Percentiles rank a stretch among this genome's conserved stretches.
Evolutionary conservation across 2,888 invertebrate species (phyloP).

Genomic region (Eutolmus rufibarbis): DNA sequence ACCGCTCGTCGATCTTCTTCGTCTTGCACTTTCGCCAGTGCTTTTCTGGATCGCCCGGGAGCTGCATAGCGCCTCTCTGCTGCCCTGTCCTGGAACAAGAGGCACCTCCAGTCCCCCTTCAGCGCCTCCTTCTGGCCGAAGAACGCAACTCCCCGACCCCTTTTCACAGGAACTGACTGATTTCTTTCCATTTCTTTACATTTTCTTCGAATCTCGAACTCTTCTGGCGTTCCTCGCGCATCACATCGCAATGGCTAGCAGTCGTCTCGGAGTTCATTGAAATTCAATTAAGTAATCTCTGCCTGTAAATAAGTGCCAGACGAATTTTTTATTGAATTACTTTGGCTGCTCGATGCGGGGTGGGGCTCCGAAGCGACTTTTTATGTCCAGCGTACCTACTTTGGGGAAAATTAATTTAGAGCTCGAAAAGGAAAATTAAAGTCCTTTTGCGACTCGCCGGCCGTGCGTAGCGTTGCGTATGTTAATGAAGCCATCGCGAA

Average conservation of each 20-base stretch:
- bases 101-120: neutral
- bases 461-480: neutral
- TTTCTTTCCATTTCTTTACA: neutral
- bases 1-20: neutral
- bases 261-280: slow-evolving; percentile 20
- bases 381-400: neutral
- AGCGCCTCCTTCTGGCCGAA: neutral
- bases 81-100: neutral
- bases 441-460: neutral
- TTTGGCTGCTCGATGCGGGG: neutral
- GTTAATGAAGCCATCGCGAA: neutral
- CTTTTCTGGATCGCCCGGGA: neutral
- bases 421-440: neutral
- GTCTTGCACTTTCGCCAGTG: neutral
- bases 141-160: neutral
- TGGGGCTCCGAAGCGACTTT: neutral
- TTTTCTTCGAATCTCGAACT: neutral
- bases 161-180: neutral
- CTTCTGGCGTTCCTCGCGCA: neutral
- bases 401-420: neutral
- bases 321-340: slow-evolving; percentile 16
- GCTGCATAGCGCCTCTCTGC: neutral
- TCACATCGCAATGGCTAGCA: neutral
- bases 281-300: slow-evolving; percentile 38
- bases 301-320: neutral